Evolutionary conservation across 2,797 vertebrate genomes (phyloP), one percentile per base, ranked within the genome.

Genomic region (Dipus sagitta): DNA sequence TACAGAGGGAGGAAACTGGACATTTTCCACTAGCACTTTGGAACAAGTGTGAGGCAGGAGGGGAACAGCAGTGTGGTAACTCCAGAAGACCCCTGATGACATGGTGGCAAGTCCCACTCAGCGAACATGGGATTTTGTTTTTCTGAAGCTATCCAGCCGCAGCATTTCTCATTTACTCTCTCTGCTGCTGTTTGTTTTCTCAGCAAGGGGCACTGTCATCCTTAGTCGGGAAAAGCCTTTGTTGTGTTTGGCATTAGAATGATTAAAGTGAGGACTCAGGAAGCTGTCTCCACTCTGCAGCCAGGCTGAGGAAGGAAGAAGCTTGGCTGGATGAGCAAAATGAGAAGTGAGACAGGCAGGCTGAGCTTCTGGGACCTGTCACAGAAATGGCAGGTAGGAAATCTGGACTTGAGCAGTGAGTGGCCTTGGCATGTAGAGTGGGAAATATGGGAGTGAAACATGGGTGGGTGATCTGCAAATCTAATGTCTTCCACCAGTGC

Each of bases 131-230:
- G 23, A 23, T 12, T 23, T 68, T 70, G 52, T 75, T 6, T n/a
- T 12, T 62, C 54, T 67, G 65, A 34, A 32, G 2, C 1, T 54
- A 30, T 23, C 32, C 70, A 52, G 30, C 10, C 18, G 26, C 11
- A 2, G 17, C 6, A 42, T 14, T 30, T 79, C 34, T 32, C 62
- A 5, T 23, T 34, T 23, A 20, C 18, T 76, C 87, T 75, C 81
- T 78, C 86, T 68, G 65, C 74, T 68, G 30, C 7, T 23, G 70
- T 70, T 68, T 71, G 77, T 89, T 86, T 92, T n/a, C 91, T 79
- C 75, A 91, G 83, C 28, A 67, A 75, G 54, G 30, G 72, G 23
- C 0, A 30, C 32, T 11, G 4, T 58, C 60, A n/a, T 72, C 87
- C 52, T 75, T 26, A 47, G 24, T 70, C 38, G 21, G 82, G 74